Percentiles rank a stretch among this genome's conserved stretches.
phyloP scores from a whole-genome alignment of 2,888 invertebrate species.

The Chrysomela aeneicollis region DNA sequence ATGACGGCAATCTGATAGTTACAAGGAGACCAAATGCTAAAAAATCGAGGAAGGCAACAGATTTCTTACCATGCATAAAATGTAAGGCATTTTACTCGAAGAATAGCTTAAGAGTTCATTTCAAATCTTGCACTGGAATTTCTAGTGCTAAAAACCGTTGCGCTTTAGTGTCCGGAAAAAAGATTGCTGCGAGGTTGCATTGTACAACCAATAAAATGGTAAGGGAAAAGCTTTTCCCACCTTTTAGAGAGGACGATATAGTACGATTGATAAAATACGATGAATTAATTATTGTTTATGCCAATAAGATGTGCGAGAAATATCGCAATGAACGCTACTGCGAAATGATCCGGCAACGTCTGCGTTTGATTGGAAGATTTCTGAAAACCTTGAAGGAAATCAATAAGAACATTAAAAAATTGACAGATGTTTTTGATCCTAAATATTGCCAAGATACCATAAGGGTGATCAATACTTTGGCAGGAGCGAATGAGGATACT shows the following conservation, averaged over 20 bases:
- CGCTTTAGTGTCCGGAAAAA: conserved; percentile 20
- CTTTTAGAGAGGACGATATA: conserved; percentile 25
- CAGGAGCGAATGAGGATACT: conserved; percentile 28
- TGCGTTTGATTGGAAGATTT: conserved; percentile 40
- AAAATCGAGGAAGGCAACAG: conserved; percentile 12
- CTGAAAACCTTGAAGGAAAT: conserved; percentile 23
- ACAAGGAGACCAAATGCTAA: conserved; percentile 23
- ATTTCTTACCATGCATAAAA: conserved; percentile 15
- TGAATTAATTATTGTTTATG: conserved; percentile 22
- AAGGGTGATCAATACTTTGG: conserved; percentile 36
- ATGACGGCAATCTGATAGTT: conserved; percentile 24
- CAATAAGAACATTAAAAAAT: conserved; percentile 34
- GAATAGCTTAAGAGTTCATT: conserved; percentile 25
- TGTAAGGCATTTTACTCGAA: conserved; percentile 23
- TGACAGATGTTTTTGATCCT: conserved; percentile 38
- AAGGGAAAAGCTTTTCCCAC: conserved; percentile 18
- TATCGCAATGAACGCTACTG: conserved; percentile 36
- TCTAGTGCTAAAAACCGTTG: conserved; percentile 3
- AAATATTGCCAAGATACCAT: conserved; percentile 32
- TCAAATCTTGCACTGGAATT: conserved; percentile 15
- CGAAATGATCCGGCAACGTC: conserved; percentile 38
- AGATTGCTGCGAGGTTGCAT: conserved; percentile 20
- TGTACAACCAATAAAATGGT: conserved; percentile 20
- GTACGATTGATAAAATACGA: conserved; percentile 21
- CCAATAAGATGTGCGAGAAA: conserved; percentile 28